Conservation (phyloP, 2,888 invertebrate genomes). For the Leptarthrus brevirostris region DNA sequence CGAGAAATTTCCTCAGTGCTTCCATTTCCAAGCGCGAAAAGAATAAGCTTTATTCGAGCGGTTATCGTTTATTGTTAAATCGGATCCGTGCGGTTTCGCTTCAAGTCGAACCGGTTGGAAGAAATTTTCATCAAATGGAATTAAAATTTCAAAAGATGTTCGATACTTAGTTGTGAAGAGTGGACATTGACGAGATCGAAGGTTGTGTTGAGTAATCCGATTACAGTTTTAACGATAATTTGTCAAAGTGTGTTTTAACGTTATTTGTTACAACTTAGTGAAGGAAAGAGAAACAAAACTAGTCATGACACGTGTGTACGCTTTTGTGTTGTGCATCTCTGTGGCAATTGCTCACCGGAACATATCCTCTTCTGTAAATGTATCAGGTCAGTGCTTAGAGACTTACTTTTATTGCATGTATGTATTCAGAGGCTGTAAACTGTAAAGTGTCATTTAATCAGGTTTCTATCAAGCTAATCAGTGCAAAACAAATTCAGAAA, state of each 20-base stretch:
- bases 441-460: too few species aligned
- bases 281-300: neutral
- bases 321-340: constrained; percentile 55
- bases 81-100: neutral
- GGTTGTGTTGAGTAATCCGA: constrained; percentile 19
- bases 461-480: too few species aligned
- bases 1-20: neutral
- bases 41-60: constrained; percentile 11
- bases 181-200: constrained; percentile 29
- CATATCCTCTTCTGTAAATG: constrained; percentile 44
- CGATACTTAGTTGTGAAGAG: constrained; percentile 35
- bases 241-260: neutral
- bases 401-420: neutral
- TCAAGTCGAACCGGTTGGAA: constrained; percentile 22
- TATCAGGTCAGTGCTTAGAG: constrained; percentile 43
- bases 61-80: constrained; percentile 8
- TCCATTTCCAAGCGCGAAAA: neutral
- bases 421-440: neutral
- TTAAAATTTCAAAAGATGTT: constrained; percentile 1
- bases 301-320: constrained; percentile 54
- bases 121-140: constrained; percentile 14
- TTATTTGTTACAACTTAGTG: neutral
- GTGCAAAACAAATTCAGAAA: too few species aligned
- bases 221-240: neutral
- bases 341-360: constrained; percentile 55